Evolutionary conservation across 2,888 invertebrate species (phyloP), one percentile per base, ranked within the genome.

Genomic region (Scaptomyza caliginosa): DNA sequence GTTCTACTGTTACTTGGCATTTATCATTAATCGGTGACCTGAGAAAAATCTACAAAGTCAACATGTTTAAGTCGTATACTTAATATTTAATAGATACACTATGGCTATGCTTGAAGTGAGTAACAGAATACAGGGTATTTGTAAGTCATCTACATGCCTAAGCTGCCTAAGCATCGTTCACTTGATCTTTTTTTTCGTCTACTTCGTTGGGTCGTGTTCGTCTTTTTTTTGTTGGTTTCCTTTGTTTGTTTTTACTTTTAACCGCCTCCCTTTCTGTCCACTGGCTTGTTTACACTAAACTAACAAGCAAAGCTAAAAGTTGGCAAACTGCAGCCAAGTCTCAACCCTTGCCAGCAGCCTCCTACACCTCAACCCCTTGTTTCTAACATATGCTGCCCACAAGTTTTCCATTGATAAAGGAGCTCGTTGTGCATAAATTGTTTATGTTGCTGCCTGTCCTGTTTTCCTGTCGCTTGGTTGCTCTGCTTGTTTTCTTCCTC

Each of bases 401-500:
- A 16, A n/a, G 46, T 62, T 43, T 34, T 43, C 51, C 63, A 77
- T 69, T 68, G 74, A 77, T 73, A 69, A 63, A 64, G 55, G 40
- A 63, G 74, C 74, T 78, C 69, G 78, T 85, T 75, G 86, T 75
- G 73, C 81, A 82, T 81, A 85, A 81, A 81, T 82, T 85, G 83
- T 85, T 81, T 65, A 81, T 79, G 73, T 70, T 69, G 57, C 57
- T 57, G 32, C 13, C 56, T 45, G 70, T 52, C 38, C 60, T 55
- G 21, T 42, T 71, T 24, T 50, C 49, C 28, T 73, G 51, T 42
- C 28, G 50, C 40, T 36, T 23, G 46, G 38, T 32, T 30, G 40
- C 24, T 51, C 24, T 39, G 64, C 50, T 56, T 50, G 65, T 59
- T 65, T 74, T 30, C 28, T 30, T n/a, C 4, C 34, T 8, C 34